A percentile compares a stretch with the other conserved stretches of the same genome.
Evolutionary conservation across 2,113 vertebrate species (phyloP).

Genomic region (Cacatua alba): DNA sequence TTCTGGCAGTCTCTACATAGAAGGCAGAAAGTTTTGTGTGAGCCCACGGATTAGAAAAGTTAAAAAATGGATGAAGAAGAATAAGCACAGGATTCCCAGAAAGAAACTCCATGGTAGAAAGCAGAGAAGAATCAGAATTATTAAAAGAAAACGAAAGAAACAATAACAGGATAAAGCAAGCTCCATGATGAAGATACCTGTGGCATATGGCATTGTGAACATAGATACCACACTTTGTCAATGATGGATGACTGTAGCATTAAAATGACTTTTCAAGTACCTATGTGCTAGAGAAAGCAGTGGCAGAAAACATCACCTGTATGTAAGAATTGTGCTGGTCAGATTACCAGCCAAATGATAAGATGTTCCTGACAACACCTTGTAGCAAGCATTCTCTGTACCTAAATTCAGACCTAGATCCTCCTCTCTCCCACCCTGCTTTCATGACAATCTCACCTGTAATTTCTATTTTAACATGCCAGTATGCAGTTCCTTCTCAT

Average conservation of each 20-base stretch:
- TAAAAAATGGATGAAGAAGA: constrained; percentile 63
- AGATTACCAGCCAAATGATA: background rate
- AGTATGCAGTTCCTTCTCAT: background rate
- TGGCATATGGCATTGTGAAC: fast-evolving
- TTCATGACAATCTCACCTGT: background rate
- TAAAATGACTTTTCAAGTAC: background rate
- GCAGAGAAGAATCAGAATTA: background rate
- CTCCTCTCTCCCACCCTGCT: background rate
- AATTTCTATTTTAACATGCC: background rate
- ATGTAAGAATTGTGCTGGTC: fast-evolving
- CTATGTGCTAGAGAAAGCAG: background rate
- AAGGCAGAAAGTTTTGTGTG: constrained; percentile 68
- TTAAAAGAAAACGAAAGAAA: background rate
- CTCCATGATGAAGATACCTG: background rate
- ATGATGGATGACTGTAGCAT: background rate
- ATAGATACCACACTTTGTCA: background rate
- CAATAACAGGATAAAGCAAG: background rate
- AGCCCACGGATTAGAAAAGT: constrained; percentile 59
- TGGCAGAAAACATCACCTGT: background rate
- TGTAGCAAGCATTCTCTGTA: background rate
- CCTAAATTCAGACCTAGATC: background rate
- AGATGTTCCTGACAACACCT: background rate
- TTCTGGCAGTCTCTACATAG: constrained; percentile 63
- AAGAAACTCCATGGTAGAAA: background rate
- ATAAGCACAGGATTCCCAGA: background rate